phyloP scores from a whole-genome alignment of 2,113 vertebrate genomes.

The Tyrannus savana region DNA sequence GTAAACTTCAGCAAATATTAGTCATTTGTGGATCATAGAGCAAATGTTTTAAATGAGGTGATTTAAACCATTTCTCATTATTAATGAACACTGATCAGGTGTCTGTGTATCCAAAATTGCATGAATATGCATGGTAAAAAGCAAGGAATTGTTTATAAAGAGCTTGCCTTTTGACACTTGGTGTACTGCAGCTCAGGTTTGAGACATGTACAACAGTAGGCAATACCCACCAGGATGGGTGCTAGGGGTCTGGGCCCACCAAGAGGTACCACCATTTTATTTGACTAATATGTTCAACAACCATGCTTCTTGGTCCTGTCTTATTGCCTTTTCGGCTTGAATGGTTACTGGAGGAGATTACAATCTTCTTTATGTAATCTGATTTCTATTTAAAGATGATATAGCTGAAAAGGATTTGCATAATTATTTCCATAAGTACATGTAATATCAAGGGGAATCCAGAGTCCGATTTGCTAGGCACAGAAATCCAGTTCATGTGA shows the following conservation, averaged over 20 bases:
- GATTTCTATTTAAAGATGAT: slow-evolving; percentile 75
- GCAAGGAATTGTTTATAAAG: slow-evolving; percentile 67
- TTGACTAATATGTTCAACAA: slow-evolving; percentile 66
- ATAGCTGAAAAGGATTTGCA: slow-evolving; percentile 73
- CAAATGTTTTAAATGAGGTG: slow-evolving; percentile 82
- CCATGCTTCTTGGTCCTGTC: slow-evolving; percentile 41
- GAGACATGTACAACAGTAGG: background rate
- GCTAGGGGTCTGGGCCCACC: background rate
- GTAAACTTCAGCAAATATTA: slow-evolving; percentile 83
- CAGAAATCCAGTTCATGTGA: slow-evolving; percentile 22
- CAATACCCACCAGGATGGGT: background rate
- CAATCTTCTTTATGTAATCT: slow-evolving; percentile 72
- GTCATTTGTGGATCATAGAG: slow-evolving; percentile 81
- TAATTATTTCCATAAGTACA: slow-evolving; percentile 76
- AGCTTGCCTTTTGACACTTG: slow-evolving; percentile 44
- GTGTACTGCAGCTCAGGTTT: slow-evolving; percentile 10
- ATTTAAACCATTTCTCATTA: slow-evolving; percentile 81
- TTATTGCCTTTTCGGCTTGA: slow-evolving; percentile 57
- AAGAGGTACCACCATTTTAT: slow-evolving; percentile 21
- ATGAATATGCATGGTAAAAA: slow-evolving; percentile 79
- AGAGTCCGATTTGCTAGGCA: slow-evolving; percentile 60
- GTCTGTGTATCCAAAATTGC: slow-evolving; percentile 74
- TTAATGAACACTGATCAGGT: slow-evolving; percentile 81
- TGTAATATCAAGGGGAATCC: slow-evolving; percentile 65
- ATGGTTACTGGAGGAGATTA: slow-evolving; percentile 63